phyloP scores from a whole-genome alignment of 2,888 invertebrate species.

The Meteorus colon region DNA sequence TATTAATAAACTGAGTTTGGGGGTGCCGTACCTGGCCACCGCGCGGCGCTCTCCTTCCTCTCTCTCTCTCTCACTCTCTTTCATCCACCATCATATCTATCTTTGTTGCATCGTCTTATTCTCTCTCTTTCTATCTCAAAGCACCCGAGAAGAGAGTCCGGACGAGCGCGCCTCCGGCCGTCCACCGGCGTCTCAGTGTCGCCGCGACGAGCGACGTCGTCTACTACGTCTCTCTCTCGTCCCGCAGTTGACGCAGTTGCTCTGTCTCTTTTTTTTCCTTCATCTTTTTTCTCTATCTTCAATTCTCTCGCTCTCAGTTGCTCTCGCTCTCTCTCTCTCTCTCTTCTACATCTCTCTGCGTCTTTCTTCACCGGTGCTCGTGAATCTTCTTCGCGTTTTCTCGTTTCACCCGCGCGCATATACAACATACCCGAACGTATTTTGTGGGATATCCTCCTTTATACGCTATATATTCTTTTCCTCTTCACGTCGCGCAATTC shows the following conservation, averaged over 20 bases:
- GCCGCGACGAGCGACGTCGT: conserved; percentile 71
- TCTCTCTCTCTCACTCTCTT: conserved; percentile 40
- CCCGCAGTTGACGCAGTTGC: conserved; percentile 24
- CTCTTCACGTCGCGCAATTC: background rate
- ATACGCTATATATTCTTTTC: background rate
- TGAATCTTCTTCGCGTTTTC: conserved; percentile 32
- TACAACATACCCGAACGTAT: background rate
- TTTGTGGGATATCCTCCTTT: background rate
- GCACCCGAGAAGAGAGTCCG: conserved; percentile 58
- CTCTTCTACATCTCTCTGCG: background rate
- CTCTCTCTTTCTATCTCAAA: conserved; percentile 55
- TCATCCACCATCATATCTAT: conserved; percentile 40
- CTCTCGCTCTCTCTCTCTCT: background rate
- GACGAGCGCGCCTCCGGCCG: conserved; percentile 60
- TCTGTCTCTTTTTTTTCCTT: conserved; percentile 23
- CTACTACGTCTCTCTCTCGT: conserved; percentile 48
- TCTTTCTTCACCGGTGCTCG: background rate
- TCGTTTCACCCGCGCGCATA: conserved; percentile 11
- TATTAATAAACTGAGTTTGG: conserved; percentile 72
- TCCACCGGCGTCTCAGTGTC: conserved; percentile 72
- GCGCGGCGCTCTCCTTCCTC: conserved; percentile 48
- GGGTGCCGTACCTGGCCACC: conserved; percentile 71
- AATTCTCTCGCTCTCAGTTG: background rate
- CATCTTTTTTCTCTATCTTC: conserved; percentile 7
- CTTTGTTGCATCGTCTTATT: conserved; percentile 7